Conservation (phyloP, 2,797 vertebrate genomes). For the Rhadinocentrus ornatus region DNA sequence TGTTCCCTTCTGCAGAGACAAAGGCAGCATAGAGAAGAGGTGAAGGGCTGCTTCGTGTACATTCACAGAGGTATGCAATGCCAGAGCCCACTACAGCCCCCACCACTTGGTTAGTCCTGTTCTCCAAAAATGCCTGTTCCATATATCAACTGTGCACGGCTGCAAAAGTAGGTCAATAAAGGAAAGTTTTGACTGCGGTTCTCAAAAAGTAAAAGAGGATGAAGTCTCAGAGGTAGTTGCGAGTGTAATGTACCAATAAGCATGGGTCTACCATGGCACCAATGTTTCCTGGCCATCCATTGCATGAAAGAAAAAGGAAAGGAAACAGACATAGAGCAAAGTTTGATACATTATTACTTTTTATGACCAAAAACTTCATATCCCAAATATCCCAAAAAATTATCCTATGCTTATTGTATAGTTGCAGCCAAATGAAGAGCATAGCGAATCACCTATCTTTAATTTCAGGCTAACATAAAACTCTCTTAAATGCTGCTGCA, state of each 20-base stretch:
- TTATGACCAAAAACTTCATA: not conserved
- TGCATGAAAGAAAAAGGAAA: constrained; percentile 14
- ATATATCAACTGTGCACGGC: constrained; percentile 75
- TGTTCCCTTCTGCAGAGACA: constrained; percentile 69
- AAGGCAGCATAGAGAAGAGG: constrained; percentile 71
- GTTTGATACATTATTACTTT: constrained; percentile 11
- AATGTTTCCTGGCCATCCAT: constrained; percentile 40
- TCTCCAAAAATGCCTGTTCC: constrained; percentile 58
- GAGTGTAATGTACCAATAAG: constrained; percentile 41
- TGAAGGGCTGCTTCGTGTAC: constrained; percentile 73
- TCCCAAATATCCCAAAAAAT: not conserved
- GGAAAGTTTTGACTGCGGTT: constrained; percentile 57
- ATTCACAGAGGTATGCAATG: constrained; percentile 72
- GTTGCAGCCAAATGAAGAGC: constrained; percentile 1
- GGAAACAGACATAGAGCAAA: constrained; percentile 18
- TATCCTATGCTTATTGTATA: not conserved
- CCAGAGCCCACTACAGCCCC: constrained; percentile 38
- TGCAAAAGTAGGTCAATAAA: constrained; percentile 81
- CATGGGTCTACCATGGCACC: constrained; percentile 31
- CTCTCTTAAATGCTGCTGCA: too few species aligned
- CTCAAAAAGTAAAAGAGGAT: constrained; percentile 50
- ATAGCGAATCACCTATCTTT: not conserved
- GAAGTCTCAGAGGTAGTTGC: constrained; percentile 46
- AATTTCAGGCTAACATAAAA: not conserved
- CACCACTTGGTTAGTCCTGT: constrained; percentile 43